A percentile compares a stretch with the other conserved stretches of the same genome.
These are phyloP conservation scores for Caenorhabditis sulstoni DNA, from an alignment of 2,888 invertebrate genomes.

Conservation along the genomic window DNA sequence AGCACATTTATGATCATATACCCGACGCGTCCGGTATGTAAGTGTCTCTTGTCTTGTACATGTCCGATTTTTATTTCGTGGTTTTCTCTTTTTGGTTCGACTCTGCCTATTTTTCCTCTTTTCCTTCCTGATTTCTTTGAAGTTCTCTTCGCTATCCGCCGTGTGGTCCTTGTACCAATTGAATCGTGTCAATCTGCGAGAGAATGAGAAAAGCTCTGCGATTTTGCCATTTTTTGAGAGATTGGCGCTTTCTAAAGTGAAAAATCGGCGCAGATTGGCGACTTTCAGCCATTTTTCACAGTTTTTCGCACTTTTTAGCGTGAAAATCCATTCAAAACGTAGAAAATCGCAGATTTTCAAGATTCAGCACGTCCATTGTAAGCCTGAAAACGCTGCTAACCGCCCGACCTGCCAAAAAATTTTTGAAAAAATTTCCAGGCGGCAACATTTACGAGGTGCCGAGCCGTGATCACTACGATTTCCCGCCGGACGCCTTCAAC, in stretches of 20 bases:
- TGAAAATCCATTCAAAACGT: too few species aligned
- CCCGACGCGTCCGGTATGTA: constrained; percentile 59
- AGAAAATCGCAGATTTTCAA: too few species aligned
- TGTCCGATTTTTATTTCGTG: not conserved
- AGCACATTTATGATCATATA: constrained; percentile 63
- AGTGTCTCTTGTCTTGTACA: constrained; percentile 32
- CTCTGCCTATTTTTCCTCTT: constrained; percentile 2
- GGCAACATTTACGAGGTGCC: constrained; percentile 68
- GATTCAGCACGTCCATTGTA: too few species aligned
- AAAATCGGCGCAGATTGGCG: too few species aligned
- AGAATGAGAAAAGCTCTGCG: too few species aligned
- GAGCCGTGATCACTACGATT: constrained; percentile 66
- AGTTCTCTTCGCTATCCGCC: constrained; percentile 9
- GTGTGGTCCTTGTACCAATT: not conserved
- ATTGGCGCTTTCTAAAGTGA: too few species aligned
- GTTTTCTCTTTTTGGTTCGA: constrained; percentile 11
- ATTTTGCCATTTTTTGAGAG: too few species aligned
- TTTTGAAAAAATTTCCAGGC: constrained; percentile 15
- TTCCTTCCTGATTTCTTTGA: constrained; percentile 1
- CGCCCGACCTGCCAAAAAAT: too few species aligned
- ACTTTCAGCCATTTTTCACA: too few species aligned
- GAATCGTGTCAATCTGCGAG: too few species aligned
- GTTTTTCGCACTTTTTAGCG: too few species aligned
- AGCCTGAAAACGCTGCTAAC: too few species aligned
- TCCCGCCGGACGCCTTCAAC: constrained; percentile 59